phyloP scores from a whole-genome alignment of 2,113 vertebrate genomes.

The Vicugna pacos region DNA sequence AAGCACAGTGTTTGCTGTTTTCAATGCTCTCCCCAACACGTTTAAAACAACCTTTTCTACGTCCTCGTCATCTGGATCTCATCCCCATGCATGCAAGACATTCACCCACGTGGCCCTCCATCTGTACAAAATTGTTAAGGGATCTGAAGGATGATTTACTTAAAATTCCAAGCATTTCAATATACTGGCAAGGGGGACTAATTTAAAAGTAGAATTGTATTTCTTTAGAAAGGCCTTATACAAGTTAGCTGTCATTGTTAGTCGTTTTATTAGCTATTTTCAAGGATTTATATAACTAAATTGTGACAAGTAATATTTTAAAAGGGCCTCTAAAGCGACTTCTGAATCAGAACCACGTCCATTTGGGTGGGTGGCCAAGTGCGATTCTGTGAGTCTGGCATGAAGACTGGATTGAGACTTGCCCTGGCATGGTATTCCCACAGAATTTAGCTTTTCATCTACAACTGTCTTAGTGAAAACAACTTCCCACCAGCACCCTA shows the following conservation, averaged over 20 bases:
- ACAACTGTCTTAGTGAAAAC: neutral
- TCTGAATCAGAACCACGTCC: neutral
- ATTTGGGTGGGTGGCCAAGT: neutral
- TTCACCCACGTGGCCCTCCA: slow-evolving; percentile 75
- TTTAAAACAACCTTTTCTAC: slow-evolving; percentile 45
- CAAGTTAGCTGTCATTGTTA: slow-evolving; percentile 70
- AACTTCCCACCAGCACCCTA: neutral
- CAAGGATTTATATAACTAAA: slow-evolving; percentile 41
- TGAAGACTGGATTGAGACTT: neutral
- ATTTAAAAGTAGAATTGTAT: slow-evolving; percentile 75
- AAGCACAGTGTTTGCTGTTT: slow-evolving; percentile 1
- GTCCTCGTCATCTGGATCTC: slow-evolving; percentile 82
- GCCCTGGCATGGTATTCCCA: neutral
- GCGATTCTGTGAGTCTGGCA: neutral
- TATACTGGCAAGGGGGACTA: slow-evolving; percentile 77
- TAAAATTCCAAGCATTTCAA: slow-evolving; percentile 81
- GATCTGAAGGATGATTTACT: slow-evolving; percentile 82
- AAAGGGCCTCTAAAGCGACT: neutral
- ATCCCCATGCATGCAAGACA: slow-evolving; percentile 76
- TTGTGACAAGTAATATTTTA: slow-evolving; percentile 54
- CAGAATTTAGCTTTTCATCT: neutral
- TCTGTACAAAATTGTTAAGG: slow-evolving; percentile 78
- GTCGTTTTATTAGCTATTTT: slow-evolving; percentile 68
- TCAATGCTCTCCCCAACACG: slow-evolving; percentile 52
- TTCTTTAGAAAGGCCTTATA: slow-evolving; percentile 68